Conservation (phyloP, 2,797 vertebrate genomes). For the Gadopsis marmoratus region DNA sequence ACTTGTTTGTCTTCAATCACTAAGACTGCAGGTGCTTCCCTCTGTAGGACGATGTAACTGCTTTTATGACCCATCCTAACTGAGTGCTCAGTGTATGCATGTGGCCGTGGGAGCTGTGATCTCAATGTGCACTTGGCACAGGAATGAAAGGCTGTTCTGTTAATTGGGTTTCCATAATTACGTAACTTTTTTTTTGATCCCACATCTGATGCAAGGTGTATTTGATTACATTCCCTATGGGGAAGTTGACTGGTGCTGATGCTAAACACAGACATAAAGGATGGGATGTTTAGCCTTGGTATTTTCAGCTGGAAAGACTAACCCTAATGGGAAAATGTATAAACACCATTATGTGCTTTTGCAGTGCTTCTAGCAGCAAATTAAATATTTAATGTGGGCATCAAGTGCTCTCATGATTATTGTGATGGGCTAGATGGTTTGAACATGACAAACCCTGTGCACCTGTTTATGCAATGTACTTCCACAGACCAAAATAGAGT, state of each 20-base stretch:
- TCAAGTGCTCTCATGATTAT: conserved; percentile 68
- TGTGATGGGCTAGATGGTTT: conserved; percentile 52
- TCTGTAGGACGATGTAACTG: conserved; percentile 61
- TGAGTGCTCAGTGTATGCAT: conserved; percentile 37
- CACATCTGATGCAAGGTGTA: conserved; percentile 33
- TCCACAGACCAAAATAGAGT: conserved; percentile 35
- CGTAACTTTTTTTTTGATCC: conserved; percentile 36
- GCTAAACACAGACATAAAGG: conserved; percentile 32
- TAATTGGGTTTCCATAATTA: conserved; percentile 51
- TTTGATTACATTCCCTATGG: conserved; percentile 31
- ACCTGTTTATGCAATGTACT: conserved; percentile 63
- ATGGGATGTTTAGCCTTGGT: conserved; percentile 33
- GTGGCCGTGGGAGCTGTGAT: conserved; percentile 43
- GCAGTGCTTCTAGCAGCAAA: conserved; percentile 47
- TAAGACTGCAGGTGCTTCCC: conserved; percentile 46
- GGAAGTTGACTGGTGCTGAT: conserved; percentile 21
- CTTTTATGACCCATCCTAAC: conserved; percentile 52
- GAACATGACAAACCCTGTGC: conserved; percentile 60
- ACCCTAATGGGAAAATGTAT: conserved; percentile 58
- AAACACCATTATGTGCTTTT: conserved; percentile 67
- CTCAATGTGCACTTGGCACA: conserved; percentile 69
- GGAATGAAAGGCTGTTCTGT: conserved; percentile 65
- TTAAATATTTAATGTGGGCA: conserved; percentile 64
- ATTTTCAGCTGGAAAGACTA: conserved; percentile 44
- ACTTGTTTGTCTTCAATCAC: conserved; percentile 43